phyloP scores from a whole-genome alignment of 2,113 vertebrate genomes.

The Oncorhynchus nerka region DNA sequence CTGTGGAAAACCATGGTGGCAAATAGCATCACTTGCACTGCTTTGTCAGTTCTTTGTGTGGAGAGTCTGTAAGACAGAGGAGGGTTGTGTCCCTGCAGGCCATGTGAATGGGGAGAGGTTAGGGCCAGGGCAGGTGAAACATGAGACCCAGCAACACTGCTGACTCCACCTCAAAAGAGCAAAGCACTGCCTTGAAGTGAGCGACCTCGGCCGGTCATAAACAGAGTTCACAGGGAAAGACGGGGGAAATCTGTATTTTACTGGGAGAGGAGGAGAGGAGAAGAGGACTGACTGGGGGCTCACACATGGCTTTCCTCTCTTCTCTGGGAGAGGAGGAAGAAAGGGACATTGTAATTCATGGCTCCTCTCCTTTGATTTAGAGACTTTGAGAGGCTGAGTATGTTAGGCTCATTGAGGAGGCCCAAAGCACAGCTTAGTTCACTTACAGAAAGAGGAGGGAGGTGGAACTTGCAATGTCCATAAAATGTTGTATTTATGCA shows the following conservation, averaged over 20 bases:
- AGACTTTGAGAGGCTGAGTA: conserved; percentile 30
- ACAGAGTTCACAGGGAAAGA: conserved; percentile 26
- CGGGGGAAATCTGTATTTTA: conserved; percentile 10
- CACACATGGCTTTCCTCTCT: conserved; percentile 25
- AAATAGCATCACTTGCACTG: conserved; percentile 23
- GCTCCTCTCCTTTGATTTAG: conserved; percentile 54
- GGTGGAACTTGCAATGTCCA: conserved; percentile 24
- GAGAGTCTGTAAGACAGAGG: conserved; percentile 25
- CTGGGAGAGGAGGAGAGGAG: conserved; percentile 24
- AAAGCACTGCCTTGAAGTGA: conserved; percentile 52
- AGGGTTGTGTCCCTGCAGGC: conserved; percentile 37
- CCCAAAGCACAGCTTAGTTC: conserved; percentile 1
- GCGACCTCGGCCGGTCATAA: conserved; percentile 62
- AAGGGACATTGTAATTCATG: conserved; percentile 48
- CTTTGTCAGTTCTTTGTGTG: conserved; percentile 37
- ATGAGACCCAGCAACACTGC: conserved; percentile 23
- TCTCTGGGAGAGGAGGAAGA: conserved; percentile 19
- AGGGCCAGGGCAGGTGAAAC: conserved; percentile 64
- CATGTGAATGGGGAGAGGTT: conserved; percentile 32
- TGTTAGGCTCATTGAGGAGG: conserved; percentile 15
- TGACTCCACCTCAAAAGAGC: conserved; percentile 33
- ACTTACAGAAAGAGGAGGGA: conserved; percentile 25
- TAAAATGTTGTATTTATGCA: conserved; percentile 37
- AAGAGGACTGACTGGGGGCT: conserved; percentile 4
- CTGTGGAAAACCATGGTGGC: neutral